Conservation (phyloP, 2,113 vertebrate species). For the Steatornis caripensis region DNA sequence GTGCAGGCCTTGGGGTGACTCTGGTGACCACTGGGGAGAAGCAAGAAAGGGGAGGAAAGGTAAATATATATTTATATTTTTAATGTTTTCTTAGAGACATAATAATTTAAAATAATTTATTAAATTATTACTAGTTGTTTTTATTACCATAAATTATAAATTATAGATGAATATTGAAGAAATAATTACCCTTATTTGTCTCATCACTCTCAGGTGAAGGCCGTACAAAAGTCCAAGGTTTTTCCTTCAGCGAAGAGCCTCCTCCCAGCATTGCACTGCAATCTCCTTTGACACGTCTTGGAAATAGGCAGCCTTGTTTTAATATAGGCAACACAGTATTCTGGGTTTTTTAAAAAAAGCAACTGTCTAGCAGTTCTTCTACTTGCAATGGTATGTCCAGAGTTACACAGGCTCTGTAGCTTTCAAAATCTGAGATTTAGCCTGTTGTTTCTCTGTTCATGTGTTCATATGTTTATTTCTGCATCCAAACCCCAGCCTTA, state of each 20-base stretch:
- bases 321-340: not conserved
- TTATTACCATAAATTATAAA: not conserved
- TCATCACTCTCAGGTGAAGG: not conserved
- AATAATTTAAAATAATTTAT: not conserved
- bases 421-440: not conserved
- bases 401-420: not conserved
- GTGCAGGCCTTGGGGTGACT: not conserved
- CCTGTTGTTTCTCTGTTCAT: not conserved
- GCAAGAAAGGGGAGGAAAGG: not conserved
- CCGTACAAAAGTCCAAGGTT: not conserved
- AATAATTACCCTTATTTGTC: not conserved
- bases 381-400: not conserved
- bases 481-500: not conserved
- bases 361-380: not conserved
- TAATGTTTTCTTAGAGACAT: no score
- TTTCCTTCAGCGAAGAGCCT: not conserved
- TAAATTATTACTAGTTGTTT: not conserved
- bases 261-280: rapidly evolving
- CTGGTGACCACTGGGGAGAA: not conserved
- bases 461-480: not conserved
- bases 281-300: not conserved
- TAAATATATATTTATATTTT: not conserved
- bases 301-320: not conserved
- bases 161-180: not conserved
- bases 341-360: not conserved